A percentile compares a stretch with the other conserved stretches of the same genome.
phyloP scores from a whole-genome alignment of 2,888 invertebrate species.

The Piscicola geometra region DNA sequence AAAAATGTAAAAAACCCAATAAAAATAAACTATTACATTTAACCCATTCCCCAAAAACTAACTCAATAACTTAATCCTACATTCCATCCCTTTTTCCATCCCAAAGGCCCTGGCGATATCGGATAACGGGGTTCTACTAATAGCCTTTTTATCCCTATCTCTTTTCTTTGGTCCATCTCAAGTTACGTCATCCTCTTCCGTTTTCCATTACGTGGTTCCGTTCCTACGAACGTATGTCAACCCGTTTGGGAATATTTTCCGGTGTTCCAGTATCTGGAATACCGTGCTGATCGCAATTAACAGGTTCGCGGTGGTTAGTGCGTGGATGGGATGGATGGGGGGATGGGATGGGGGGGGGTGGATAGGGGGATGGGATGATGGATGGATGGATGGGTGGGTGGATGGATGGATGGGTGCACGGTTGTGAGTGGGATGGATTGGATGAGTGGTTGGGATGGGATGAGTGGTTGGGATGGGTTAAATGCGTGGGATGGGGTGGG shows the following conservation, averaged over 20 bases:
- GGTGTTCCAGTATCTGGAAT: slow-evolving; percentile 42
- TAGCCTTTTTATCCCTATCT: slow-evolving; percentile 37
- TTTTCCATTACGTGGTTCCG: slow-evolving; percentile 18
- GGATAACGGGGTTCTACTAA: slow-evolving; percentile 39
- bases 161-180: slow-evolving; percentile 37
- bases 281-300: slow-evolving; percentile 29
- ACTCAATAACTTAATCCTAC: neutral
- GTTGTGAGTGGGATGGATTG: no score
- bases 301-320: neutral
- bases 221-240: slow-evolving; percentile 37
- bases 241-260: slow-evolving; percentile 42
- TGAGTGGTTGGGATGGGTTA: no score
- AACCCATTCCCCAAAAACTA: no score
- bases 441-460: no score
- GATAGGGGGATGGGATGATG: no score
- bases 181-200: slow-evolving; percentile 6
- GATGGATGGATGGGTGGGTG: no score
- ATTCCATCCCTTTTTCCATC: neutral
- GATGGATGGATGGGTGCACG: no score
- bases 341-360: no score
- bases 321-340: no score
- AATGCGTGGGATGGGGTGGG: no score
- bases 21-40: no score
- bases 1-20: no score
- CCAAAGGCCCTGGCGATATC: slow-evolving; percentile 37